These are phyloP conservation scores for Motacilla alba DNA, from an alignment of 2,113 vertebrate genomes.

Conservation along the genomic window DNA sequence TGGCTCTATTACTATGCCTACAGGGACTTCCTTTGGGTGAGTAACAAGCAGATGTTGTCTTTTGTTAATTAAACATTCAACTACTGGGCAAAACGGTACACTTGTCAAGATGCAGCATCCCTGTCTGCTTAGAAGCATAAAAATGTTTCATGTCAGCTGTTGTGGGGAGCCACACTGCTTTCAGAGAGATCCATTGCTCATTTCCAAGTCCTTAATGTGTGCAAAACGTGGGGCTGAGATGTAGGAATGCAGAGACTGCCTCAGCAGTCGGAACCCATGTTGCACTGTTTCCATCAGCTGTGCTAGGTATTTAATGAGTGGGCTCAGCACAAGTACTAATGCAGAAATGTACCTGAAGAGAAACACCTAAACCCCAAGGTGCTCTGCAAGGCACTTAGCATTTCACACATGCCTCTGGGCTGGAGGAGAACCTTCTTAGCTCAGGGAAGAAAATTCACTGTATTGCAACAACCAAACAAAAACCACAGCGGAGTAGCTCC, in stretches of 20 bases:
- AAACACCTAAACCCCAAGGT: not conserved
- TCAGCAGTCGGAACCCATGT: not conserved
- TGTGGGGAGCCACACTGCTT: not conserved
- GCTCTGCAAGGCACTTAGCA: not conserved
- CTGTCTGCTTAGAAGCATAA: not conserved
- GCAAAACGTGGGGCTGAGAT: not conserved
- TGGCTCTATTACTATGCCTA: conserved; percentile 86
- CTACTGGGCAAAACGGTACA: not conserved
- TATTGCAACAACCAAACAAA: not conserved
- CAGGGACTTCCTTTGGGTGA: conserved; percentile 83
- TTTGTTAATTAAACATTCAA: not conserved
- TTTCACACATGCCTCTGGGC: not conserved
- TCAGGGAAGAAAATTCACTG: not conserved
- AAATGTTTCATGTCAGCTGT: not conserved
- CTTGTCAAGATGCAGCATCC: not conserved
- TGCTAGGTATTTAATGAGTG: not conserved
- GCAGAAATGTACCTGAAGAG: not conserved
- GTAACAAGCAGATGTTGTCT: not conserved
- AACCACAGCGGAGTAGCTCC: not conserved
- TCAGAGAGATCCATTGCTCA: not conserved
- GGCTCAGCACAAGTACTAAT: not conserved
- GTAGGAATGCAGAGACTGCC: not conserved
- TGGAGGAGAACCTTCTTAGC: not conserved
- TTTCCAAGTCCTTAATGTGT: not conserved
- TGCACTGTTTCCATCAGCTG: not conserved